These are phyloP conservation scores for Heliconius aoede DNA, from an alignment of 2,888 invertebrate genomes.

Conservation along the genomic window DNA sequence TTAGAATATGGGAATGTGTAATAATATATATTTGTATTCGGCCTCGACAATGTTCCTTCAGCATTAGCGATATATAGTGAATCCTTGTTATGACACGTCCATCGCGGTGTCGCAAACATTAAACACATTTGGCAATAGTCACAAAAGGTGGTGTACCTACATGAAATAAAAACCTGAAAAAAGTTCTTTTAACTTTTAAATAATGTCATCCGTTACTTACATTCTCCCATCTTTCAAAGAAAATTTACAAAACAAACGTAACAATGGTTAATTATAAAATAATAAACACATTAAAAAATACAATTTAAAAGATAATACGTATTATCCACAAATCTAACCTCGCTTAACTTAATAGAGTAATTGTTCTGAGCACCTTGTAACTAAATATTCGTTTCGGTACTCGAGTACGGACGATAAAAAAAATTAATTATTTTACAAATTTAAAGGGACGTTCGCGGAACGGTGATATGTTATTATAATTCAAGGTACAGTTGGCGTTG, in stretches of 20 bases:
- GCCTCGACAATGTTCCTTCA: conserved; percentile 21
- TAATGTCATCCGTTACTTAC: not conserved
- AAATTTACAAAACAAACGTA: not conserved
- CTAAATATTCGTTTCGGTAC: conserved; percentile 38
- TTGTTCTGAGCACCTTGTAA: conserved; percentile 41
- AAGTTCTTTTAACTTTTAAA: not conserved
- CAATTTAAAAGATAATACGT: conserved; percentile 25
- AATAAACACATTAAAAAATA: conserved; percentile 22
- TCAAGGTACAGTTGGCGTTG: conserved; percentile 19
- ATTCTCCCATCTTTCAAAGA: not conserved
- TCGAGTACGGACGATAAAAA: conserved; percentile 40
- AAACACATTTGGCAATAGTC: conserved; percentile 22
- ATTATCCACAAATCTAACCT: conserved; percentile 45
- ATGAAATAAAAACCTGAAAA: not conserved
- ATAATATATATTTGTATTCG: conserved; percentile 4
- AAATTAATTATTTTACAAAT: conserved; percentile 31
- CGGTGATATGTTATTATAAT: conserved; percentile 29
- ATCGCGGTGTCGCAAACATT: conserved; percentile 15
- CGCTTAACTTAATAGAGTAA: conserved; percentile 43
- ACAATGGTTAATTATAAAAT: conserved; percentile 27
- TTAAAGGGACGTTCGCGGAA: conserved; percentile 22
- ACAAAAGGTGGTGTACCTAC: not conserved
- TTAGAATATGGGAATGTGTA: conserved; percentile 1
- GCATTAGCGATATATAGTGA: conserved; percentile 9
- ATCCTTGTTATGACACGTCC: conserved; percentile 22